phyloP scores from a whole-genome alignment of 2,113 vertebrate species.

The Equus quagga region DNA sequence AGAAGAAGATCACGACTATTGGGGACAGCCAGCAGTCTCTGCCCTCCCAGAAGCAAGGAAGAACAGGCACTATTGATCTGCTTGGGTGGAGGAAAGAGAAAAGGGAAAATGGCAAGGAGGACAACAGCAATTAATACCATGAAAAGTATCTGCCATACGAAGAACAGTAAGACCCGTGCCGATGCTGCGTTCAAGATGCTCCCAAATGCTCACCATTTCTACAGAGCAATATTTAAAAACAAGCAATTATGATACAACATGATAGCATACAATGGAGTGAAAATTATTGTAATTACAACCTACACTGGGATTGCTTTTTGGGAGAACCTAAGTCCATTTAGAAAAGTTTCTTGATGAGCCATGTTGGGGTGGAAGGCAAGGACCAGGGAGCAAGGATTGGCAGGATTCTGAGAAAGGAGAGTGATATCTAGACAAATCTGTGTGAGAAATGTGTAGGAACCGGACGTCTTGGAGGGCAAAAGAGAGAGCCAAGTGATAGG shows the following conservation, averaged over 20 bases:
- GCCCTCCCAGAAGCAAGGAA: background rate
- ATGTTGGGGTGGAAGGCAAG: background rate
- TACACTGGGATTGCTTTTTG: background rate
- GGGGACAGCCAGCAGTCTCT: background rate
- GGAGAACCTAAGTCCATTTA: background rate
- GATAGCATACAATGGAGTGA: background rate
- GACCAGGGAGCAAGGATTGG: background rate
- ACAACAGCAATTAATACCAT: background rate
- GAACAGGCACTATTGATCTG: background rate
- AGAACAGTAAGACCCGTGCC: background rate
- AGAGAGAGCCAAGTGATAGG: background rate
- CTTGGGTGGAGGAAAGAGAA: background rate
- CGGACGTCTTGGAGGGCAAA: background rate
- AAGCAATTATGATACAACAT: background rate
- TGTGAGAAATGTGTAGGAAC: background rate
- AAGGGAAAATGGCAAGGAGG: background rate
- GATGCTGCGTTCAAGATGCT: background rate
- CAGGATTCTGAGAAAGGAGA: background rate
- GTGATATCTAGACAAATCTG: background rate
- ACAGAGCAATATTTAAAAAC: background rate
- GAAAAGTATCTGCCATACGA: background rate
- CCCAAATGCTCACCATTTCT: background rate
- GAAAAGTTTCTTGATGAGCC: background rate
- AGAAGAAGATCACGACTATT: background rate
- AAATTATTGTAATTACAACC: background rate